Evolutionary conservation across 1,140 invertebrate species (phyloP), one percentile per base, ranked within the genome.

Genomic region (Mactra quadrangularis): DNA sequence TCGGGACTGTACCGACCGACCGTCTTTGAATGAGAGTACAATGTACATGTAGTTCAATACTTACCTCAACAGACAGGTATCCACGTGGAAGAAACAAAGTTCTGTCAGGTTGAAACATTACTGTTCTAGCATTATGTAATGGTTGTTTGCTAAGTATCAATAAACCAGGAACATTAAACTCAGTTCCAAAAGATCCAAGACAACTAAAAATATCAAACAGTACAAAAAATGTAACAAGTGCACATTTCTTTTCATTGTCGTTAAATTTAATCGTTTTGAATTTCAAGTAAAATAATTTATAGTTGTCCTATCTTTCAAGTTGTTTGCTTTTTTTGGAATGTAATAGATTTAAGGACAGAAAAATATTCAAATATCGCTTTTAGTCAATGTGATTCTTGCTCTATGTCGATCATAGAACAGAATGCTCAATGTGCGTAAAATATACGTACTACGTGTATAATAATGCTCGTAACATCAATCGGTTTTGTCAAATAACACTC

Each of bases 101-200:
- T 27, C 71, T 60, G 9, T 62, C 57, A 7, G 59, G 29, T 13
- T 64, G 50, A 52, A 62, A 72, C 29, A 35, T 52, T 3, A 59
- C 53, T n/a, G 62, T 59, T 45, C 52, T 74, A 4, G 35, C 68
- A 31, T 77, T 33, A 29, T 41, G 19, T 31, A 85, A 31, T 25
- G 78, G 78, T 1, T 60, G 35, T 22, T 70, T 81, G 33, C 84
- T 85, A 0, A 85, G 55, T 22, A 85, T 22, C 22, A 85, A 25
- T 19, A 85, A 41, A 11, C 84, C 84, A 7, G 78, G 84, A 11
- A 82, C 66, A 41, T 85, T 85, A 47, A 82, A 82, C 1, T 55
- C 47, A 13, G 53, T 72, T 25, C 52, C 38, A 13, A 71, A 6
- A 55, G 64, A 29, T 1, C 66, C 78, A 6, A 85, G 29, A 47